Base-by-base conservation (phyloP, 2,888 invertebrate genomes). In the Lucinisca nassula region DNA sequence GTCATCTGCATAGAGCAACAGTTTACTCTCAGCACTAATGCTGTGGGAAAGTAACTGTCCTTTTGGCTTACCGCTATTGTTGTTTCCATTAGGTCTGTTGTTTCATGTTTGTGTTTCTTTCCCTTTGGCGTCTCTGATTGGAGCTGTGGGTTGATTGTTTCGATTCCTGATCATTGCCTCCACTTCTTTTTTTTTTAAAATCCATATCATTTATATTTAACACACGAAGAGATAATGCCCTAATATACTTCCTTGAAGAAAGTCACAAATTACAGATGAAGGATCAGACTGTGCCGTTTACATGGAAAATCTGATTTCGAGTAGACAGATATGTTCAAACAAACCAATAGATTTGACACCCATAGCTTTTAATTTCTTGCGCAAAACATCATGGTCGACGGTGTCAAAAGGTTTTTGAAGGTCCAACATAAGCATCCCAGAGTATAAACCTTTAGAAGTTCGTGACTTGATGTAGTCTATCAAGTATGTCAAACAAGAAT, bases 341-440 rank as follows among this genome's bases (percentile, higher is more conserved):
- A 83, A 87, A 0, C 35, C 72, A 51, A 80, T 45, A 30, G 83
- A 79, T 67, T 74, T 51, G 24, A 84, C 75, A 35, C 82, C 78
- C 67, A 85, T 75, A 40, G 45, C 79, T 38, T 74, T 27, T 14
- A 79, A 32, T 38, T 84, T 84, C 21, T 78, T 61, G 35, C 83
- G 78, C 24, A 81, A 27, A 35, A 87, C 78, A 45, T n/a, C 24
- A 70, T 87, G 84, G 21, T 87, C 74, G 6, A 87, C 81, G 2
- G 81, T 84, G 21, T 87, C 87, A 70, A 84, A 87, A 37, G 81
- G 84, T 55, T 81, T 81, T 78, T 87, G 81, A 1, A 87, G 74
- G 40, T 81, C 87, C 27, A 84, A 55, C 35, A 84, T 21, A n/a
- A 87, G 32, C 78, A 87, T 80, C 0, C 81, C 83, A 21, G 80